Base-by-base conservation (phyloP, 1,140 invertebrate genomes). In the Drosophila lacertosa region DNA sequence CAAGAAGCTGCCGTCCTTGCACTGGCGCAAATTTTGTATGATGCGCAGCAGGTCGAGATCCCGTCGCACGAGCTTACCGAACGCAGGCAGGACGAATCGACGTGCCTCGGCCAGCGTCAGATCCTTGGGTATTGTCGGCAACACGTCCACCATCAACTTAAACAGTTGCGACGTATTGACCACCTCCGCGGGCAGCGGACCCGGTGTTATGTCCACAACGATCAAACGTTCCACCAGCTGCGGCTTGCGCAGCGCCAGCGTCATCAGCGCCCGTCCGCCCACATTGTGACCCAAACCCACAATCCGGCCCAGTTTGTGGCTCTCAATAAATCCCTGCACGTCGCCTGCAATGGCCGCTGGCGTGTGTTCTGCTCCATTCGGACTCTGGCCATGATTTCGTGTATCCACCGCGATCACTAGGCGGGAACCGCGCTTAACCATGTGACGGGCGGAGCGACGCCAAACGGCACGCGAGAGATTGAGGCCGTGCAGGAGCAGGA, bases 351-450 rank as follows among this genome's bases (percentile, higher is more conserved):
- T 93, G 10, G 94, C 91, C 5, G 92, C 79, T 89, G 97, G 98
- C 15, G 93, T 93, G 90, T 97, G 95, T 0, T 94, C 92, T 1
- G 92, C 68, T 7, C 93, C 92, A 79, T 97, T 96, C 1, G 95
- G 95, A 84, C 96, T 98, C 33, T 96, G 94, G 0, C 97, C 97
- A 92, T 98, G 97, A 92, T 98, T 98, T 79, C 97, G 93, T 1
- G 95, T 94, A 93, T 98, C 97, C 22, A 97, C 92, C 2, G 94
- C 92, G 48, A 97, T 94, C 0, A 98, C 94, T 22, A 26, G 22
- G 0, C 76, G 68, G 7, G 42, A 24, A 1, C 68, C 73, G 0
- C 15, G 9, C 2, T 59, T 47, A 4, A 54, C 44, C 4, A 78
- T 18, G 7, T 72, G 16, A 0, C 54, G 48, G 0, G 58, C 58